Base-by-base conservation (phyloP, 2,797 vertebrate species). In the Echiichthys vipera region DNA sequence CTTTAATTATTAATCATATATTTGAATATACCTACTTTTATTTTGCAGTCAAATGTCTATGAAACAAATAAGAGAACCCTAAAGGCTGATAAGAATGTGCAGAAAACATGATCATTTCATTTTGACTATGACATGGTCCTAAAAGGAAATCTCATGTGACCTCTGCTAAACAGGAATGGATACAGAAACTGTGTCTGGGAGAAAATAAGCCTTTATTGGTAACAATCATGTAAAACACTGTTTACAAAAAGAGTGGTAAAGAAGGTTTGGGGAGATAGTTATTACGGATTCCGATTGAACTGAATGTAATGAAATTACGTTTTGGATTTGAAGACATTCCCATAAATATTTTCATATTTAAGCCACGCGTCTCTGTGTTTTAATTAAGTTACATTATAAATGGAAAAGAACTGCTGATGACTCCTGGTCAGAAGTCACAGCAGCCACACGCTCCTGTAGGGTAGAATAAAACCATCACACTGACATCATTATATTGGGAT, bases 281-380 rank as follows among this genome's bases (percentile, higher is more conserved):
- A 56, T 49, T 25, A 17, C 37, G 34, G 47, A 79, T 65, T 79
- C 30, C 34, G 71, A 83, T 77, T 65, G 25, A 88, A 56, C 40
- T 88, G 89, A 93, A 91, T 93, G 89, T 91, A 92, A 82, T 24
- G 29, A 84, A 66, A 65, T 27, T 13, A 74, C 45, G 46, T 77
- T 85, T 85, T 78, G 24, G 86, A 84, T 89, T 80, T 81, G 57
- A 83, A 82, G 73, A 87, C 78, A 85, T 90, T 83, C 85, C 85
- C 90, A 92, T 91, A 92, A 93, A 93, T 92, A 92, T 92, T 92
- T 93, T 93, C 84, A 83, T 87, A 93, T 56, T 71, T 59, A 85
- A 72, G 6, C 18, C 1, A 15, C 0, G 1, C 25, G 47, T 78
- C 7, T 70, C 9, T 76, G 67, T 81, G 3, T 84, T 73, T 63